Conservation (phyloP, 2,113 vertebrate species). For the Antigone vipio region DNA sequence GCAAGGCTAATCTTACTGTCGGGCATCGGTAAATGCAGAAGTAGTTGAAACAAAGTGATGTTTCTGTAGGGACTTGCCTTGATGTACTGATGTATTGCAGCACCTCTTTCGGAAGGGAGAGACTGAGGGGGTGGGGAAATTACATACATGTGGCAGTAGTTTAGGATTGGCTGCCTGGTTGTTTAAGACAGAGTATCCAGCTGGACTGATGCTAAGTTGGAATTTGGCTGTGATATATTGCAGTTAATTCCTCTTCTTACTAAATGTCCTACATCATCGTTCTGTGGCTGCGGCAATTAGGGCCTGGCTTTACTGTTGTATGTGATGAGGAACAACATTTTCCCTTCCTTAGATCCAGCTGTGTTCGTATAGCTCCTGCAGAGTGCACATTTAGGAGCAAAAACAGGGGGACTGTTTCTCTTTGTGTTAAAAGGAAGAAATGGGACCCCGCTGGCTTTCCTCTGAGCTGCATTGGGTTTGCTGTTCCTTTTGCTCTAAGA, state of each 20-base stretch:
- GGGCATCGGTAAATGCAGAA: background rate
- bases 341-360: background rate
- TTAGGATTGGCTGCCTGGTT: rapidly evolving
- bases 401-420: background rate
- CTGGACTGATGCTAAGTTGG: background rate
- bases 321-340: background rate
- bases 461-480: background rate
- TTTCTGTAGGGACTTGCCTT: background rate
- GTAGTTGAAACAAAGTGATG: background rate
- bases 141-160: background rate
- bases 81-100: background rate
- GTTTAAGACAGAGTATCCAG: background rate
- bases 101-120: background rate
- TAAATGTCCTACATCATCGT: background rate
- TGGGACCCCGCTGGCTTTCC: background rate
- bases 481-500: background rate
- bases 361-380: background rate
- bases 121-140: background rate
- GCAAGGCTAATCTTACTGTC: background rate
- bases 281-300: background rate
- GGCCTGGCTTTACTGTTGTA: background rate
- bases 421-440: background rate
- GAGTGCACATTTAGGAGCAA: background rate
- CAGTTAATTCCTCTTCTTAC: background rate
- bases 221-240: background rate